phyloP scores from a whole-genome alignment of 2,888 invertebrate species.

The Listrodromus nycthemerus region DNA sequence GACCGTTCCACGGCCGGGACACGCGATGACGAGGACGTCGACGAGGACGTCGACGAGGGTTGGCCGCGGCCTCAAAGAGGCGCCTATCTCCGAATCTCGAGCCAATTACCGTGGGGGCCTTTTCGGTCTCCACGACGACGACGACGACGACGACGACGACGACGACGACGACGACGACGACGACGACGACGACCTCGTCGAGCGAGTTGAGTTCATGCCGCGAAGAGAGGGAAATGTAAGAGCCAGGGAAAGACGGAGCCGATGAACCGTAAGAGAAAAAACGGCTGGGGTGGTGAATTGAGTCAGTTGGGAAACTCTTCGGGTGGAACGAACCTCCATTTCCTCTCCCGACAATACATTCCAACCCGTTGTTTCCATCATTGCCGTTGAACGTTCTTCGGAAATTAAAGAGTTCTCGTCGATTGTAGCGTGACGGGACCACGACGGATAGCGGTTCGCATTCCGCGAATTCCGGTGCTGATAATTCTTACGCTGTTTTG shows the following conservation, averaged over 20 bases:
- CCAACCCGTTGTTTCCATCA: neutral
- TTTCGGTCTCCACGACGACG: constrained; percentile 64
- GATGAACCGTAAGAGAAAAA: constrained; percentile 15
- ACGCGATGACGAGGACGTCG: constrained; percentile 54
- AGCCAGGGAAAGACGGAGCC: neutral
- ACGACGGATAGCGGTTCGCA: too few relatives aligned
- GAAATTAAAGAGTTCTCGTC: neutral
- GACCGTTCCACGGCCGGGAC: neutral
- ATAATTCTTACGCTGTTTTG: too few relatives aligned
- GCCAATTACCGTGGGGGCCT: constrained; percentile 73
- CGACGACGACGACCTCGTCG: constrained; percentile 6
- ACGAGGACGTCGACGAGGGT: constrained; percentile 27
- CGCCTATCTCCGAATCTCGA: constrained; percentile 72
- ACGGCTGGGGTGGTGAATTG: constrained; percentile 38
- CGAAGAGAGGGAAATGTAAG: constrained; percentile 26
- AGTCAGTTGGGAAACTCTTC: constrained; percentile 43
- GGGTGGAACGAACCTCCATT: constrained; percentile 15
- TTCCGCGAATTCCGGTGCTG: too few relatives aligned
- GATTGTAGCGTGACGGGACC: too few relatives aligned
- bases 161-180: neutral
- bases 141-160: constrained; percentile 1
- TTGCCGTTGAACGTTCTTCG: neutral
- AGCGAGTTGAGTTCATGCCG: constrained; percentile 1
- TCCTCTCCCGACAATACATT: neutral
- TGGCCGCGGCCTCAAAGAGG: constrained; percentile 67